Evolutionary conservation across 2,797 vertebrate genomes (phyloP).

Genomic region (Acipenser transmontanus): DNA sequence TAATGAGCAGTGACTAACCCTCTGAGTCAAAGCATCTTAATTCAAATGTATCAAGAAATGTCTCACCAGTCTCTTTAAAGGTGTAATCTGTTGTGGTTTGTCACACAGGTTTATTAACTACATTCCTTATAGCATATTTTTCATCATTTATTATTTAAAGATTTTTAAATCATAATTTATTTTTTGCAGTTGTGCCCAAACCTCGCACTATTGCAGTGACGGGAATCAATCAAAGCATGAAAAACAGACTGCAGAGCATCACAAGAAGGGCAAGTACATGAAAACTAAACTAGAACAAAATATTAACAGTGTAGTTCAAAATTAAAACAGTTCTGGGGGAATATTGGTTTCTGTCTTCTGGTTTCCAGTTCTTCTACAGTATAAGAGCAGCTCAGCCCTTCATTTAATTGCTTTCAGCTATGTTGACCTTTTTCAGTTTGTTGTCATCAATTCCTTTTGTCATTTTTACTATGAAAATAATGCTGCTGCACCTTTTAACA

Average conservation of each 20-base stretch:
- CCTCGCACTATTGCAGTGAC: slow-evolving; percentile 48
- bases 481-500: too few species aligned
- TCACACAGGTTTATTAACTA: background rate
- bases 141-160: slow-evolving; percentile 3
- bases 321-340: too few species aligned
- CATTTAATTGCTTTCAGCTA: too few species aligned
- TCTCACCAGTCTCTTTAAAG: background rate
- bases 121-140: slow-evolving; percentile 8
- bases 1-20: background rate
- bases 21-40: background rate
- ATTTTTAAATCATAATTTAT: background rate
- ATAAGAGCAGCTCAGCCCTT: too few species aligned
- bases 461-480: too few species aligned
- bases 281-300: too few species aligned
- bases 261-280: slow-evolving; percentile 43
- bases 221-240: slow-evolving; percentile 54
- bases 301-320: too few species aligned
- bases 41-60: background rate
- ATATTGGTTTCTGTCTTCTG: too few species aligned
- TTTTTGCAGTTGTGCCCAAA: slow-evolving; percentile 47
- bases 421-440: too few species aligned
- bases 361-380: too few species aligned
- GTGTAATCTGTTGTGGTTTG: background rate
- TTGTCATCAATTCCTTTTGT: too few species aligned
- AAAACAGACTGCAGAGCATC: slow-evolving; percentile 51